A percentile compares a stretch with the other conserved stretches of the same genome.
These are phyloP conservation scores for Semaprochilodus insignis DNA, from an alignment of 2,797 vertebrate species.

Conservation along the genomic window DNA sequence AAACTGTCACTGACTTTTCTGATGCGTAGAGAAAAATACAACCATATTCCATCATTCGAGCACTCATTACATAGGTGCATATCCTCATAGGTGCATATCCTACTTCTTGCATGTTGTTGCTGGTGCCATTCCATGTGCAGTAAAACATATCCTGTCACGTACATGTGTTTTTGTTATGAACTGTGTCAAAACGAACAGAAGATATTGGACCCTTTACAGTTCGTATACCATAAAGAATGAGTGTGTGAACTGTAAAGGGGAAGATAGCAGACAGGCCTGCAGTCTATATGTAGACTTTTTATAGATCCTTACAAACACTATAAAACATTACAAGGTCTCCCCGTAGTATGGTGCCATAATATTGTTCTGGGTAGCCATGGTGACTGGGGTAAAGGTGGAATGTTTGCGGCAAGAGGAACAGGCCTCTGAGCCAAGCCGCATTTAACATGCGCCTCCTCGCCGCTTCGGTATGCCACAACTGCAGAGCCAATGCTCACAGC, in stretches of 20 bases:
- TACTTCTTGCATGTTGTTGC: background rate
- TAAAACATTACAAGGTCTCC: conserved; percentile 65
- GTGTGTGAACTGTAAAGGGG: conserved; percentile 1
- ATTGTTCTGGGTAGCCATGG: conserved; percentile 72
- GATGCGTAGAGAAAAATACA: background rate
- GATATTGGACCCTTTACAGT: conserved; percentile 3
- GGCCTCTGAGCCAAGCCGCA: conserved; percentile 55
- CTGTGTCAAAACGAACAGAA: conserved; percentile 16
- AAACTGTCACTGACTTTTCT: background rate
- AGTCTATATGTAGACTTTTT: conserved; percentile 47
- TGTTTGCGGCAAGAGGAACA: conserved; percentile 60
- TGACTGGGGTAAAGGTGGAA: conserved; percentile 63
- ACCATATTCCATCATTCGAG: background rate
- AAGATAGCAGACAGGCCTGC: conserved; percentile 18
- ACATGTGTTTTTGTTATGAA: conserved; percentile 23
- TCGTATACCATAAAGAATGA: conserved; percentile 29
- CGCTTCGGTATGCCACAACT: conserved; percentile 63
- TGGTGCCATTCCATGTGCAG: background rate
- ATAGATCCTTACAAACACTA: conserved; percentile 57
- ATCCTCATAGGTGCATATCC: background rate
- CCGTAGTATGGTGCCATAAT: conserved; percentile 70
- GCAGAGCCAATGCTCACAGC: conserved; percentile 29
- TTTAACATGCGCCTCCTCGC: conserved; percentile 60
- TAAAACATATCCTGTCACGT: conserved; percentile 5
- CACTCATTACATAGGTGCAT: background rate